Evolutionary conservation across 2,888 invertebrate species (phyloP).

Genomic region (Drosophila monieri): DNA sequence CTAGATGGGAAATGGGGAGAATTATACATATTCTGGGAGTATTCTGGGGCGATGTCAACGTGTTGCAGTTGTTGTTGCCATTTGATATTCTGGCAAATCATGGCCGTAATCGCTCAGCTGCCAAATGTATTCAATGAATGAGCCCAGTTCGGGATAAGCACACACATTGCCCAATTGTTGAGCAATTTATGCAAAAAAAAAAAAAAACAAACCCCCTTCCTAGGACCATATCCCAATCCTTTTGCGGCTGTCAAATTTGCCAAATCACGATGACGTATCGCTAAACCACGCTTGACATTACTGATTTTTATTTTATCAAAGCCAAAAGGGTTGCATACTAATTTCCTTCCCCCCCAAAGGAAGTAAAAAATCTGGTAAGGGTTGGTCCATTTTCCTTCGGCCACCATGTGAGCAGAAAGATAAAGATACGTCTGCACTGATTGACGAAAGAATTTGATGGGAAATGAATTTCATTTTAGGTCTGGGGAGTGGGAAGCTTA

Average conservation of each 20-base stretch:
- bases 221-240: conserved; percentile 30
- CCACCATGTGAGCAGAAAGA: conserved; percentile 21
- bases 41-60: conserved; percentile 59
- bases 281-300: conserved; percentile 73
- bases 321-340: conserved; percentile 69
- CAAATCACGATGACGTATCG: conserved; percentile 79
- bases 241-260: conserved; percentile 75
- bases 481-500: no score
- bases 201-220: conserved; percentile 30
- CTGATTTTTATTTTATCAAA: conserved; percentile 46
- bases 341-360: conserved; percentile 34
- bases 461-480: neutral
- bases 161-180: conserved; percentile 54
- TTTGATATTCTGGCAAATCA: conserved; percentile 64
- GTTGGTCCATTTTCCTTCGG: conserved; percentile 15
- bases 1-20: conserved; percentile 1
- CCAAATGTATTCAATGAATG: conserved; percentile 40
- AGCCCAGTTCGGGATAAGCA: conserved; percentile 28
- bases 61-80: conserved; percentile 55
- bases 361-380: conserved; percentile 4
- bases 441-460: conserved; percentile 17
- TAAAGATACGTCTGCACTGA: conserved; percentile 35
- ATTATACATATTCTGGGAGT: neutral
- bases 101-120: conserved; percentile 73
- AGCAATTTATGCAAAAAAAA: conserved; percentile 62